A percentile compares a stretch with the other conserved stretches of the same genome.
Evolutionary conservation across 2,113 vertebrate genomes (phyloP).

Genomic region (Myiagra hebetior): DNA sequence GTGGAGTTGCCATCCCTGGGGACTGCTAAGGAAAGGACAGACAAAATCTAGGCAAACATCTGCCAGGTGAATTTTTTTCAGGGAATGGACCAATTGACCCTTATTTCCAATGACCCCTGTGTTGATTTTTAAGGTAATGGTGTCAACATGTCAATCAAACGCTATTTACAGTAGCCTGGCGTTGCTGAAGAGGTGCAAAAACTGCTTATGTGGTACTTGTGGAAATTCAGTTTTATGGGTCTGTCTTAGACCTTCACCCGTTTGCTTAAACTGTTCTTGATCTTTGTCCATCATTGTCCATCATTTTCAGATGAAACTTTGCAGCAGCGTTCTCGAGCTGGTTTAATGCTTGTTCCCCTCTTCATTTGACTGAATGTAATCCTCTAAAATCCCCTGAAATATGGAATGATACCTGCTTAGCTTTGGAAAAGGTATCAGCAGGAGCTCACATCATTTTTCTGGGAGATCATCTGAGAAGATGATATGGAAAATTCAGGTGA

Average conservation of each 20-base stretch:
- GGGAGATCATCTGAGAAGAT: not conserved
- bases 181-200: not conserved
- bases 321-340: not conserved
- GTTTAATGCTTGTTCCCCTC: not conserved
- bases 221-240: not conserved
- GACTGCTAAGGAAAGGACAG: not conserved
- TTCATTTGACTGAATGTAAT: not conserved
- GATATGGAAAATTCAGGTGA: not conserved
- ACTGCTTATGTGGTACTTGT: not conserved
- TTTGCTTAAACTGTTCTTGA: not conserved
- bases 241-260: not conserved
- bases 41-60: not conserved
- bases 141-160: not conserved
- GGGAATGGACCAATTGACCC: not conserved
- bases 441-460: not conserved
- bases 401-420: not conserved
- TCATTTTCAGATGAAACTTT: not conserved
- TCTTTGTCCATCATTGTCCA: not conserved
- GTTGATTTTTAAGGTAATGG: not conserved
- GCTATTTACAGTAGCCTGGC: not conserved
- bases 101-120: not conserved
- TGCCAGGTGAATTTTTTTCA: not conserved
- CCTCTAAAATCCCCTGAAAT: not conserved
- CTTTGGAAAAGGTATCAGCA: not conserved
- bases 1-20: not conserved